A percentile compares a stretch with the other conserved stretches of the same genome.
phyloP scores from a whole-genome alignment of 2,888 invertebrate species.

The Trilocha varians region DNA sequence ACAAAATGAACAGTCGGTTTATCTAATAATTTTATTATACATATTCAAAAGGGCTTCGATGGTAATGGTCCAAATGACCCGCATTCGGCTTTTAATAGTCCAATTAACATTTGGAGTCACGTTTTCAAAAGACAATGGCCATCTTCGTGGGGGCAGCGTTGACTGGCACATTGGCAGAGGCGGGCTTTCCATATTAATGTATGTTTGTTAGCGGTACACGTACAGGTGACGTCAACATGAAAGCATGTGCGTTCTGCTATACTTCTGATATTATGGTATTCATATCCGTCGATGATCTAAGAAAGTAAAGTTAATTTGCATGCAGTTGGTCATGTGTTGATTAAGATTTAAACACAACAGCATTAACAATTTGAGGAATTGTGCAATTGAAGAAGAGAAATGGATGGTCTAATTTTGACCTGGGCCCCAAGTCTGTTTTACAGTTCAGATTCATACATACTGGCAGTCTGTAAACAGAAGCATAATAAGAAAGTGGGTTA shows the following conservation, averaged over 20 bases:
- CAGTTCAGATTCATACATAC: no score
- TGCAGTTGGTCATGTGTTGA: no score
- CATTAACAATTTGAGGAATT: no score
- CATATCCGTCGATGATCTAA: constrained; percentile 12
- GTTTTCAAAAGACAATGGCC: constrained; percentile 70
- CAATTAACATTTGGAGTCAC: constrained; percentile 73
- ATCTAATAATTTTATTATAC: constrained; percentile 72
- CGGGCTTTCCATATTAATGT: constrained; percentile 71
- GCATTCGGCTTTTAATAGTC: constrained; percentile 71
- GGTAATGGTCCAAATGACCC: constrained; percentile 70
- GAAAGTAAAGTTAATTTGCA: constrained; percentile 6
- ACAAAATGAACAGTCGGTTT: constrained; percentile 61
- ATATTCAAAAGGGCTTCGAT: constrained; percentile 69
- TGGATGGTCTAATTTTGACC: no score
- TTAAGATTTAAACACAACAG: no score
- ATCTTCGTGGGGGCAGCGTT: constrained; percentile 70
- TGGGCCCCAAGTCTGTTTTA: no score
- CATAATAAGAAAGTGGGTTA: no score
- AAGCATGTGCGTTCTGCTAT: constrained; percentile 42
- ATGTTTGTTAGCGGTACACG: constrained; percentile 72
- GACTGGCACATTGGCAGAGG: constrained; percentile 66
- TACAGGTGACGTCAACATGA: constrained; percentile 57
- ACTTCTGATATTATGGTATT: constrained; percentile 14
- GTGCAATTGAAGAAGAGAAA: no score
- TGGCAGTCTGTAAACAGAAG: no score